Evolutionary conservation across 2,888 invertebrate genomes (phyloP).

Genomic region (Lepas anatifera): DNA sequence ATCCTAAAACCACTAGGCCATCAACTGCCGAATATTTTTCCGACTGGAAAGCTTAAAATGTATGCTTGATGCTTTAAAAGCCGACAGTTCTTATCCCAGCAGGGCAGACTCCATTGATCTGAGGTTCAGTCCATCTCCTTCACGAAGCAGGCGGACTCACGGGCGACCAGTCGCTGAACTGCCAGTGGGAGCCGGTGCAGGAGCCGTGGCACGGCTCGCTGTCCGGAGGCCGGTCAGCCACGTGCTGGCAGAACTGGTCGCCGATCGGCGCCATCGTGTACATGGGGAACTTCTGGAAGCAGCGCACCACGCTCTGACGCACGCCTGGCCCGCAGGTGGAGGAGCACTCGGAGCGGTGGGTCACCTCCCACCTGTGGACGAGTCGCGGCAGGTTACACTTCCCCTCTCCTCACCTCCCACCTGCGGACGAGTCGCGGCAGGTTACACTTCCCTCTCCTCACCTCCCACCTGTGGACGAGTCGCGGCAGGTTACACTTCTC

Average conservation of each 20-base stretch:
- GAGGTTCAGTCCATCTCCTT: not conserved
- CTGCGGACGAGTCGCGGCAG: too few relatives aligned
- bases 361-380: not conserved
- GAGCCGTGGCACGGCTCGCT: slow-evolving; percentile 17
- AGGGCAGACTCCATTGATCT: too few relatives aligned
- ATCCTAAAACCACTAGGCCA: too few relatives aligned
- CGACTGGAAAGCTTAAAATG: too few relatives aligned
- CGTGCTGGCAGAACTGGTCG: slow-evolving; percentile 19
- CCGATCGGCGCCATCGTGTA: not conserved
- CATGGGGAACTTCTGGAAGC: slow-evolving; percentile 15
- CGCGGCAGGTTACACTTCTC: too few relatives aligned
- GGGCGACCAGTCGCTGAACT: slow-evolving; percentile 21
- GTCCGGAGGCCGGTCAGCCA: slow-evolving; percentile 17
- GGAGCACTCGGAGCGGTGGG: not conserved
- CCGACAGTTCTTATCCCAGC: too few relatives aligned
- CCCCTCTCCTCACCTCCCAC: too few relatives aligned
- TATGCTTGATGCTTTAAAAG: too few relatives aligned
- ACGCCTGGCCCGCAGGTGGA: slow-evolving; percentile 7
- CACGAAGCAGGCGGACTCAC: slow-evolving; percentile 9
- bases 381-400: not conserved
- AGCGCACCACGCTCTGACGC: slow-evolving; percentile 13
- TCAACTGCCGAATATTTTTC: too few relatives aligned
- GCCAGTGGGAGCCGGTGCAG: slow-evolving; percentile 20
- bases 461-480: too few relatives aligned
- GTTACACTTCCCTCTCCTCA: too few relatives aligned